phyloP scores from a whole-genome alignment of 2,888 invertebrate species.

The Stenotaenia linearis region DNA sequence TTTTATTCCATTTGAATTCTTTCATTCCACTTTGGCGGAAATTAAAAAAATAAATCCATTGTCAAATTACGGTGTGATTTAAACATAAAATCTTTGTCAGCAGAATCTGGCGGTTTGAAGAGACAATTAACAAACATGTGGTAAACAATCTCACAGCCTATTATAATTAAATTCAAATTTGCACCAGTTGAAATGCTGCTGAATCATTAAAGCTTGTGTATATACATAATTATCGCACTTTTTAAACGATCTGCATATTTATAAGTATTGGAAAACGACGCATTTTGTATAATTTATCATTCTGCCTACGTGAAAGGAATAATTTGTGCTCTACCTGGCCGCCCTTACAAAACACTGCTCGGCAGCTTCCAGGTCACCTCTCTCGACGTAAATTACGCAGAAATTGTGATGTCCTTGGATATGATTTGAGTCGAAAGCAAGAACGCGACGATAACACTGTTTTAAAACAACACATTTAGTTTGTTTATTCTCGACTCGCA shows the following conservation, averaged over 20 bases:
- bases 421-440: slow-evolving; percentile 80
- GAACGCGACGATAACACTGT: slow-evolving; percentile 82
- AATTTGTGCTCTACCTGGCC: slow-evolving; percentile 49
- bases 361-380: slow-evolving; percentile 76
- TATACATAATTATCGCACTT: too few species aligned
- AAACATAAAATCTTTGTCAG: too few species aligned
- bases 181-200: background rate
- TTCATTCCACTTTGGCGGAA: too few species aligned
- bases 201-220: background rate
- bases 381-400: slow-evolving; percentile 91
- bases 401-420: slow-evolving; percentile 92
- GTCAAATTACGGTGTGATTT: too few species aligned
- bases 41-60: too few species aligned
- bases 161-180: background rate
- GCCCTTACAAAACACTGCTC: slow-evolving; percentile 77
- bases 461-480: slow-evolving; percentile 41
- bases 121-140: background rate
- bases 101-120: background rate
- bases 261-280: background rate
- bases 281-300: background rate
- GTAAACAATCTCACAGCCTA: background rate
- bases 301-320: background rate
- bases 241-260: background rate
- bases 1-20: too few species aligned
- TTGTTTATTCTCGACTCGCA: background rate